Conservation (phyloP, 2,113 vertebrate genomes). For the Sus scrofa region DNA sequence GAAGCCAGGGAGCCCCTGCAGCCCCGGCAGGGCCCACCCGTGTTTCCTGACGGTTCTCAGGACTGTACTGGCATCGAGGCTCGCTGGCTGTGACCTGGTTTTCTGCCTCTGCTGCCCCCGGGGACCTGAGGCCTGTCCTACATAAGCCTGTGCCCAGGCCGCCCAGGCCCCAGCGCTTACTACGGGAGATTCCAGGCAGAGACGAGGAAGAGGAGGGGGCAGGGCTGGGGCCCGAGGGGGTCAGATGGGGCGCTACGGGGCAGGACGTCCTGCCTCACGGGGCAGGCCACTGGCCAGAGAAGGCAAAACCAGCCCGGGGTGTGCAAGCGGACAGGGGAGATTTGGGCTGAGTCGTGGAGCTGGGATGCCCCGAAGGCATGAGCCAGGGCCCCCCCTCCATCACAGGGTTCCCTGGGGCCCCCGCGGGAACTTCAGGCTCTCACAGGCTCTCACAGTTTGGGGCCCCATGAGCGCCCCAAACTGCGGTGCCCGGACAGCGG, state of each 20-base stretch:
- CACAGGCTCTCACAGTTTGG: too few relatives aligned
- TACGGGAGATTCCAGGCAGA: not conserved
- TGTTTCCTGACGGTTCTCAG: fast-evolving
- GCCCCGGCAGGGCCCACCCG: fast-evolving
- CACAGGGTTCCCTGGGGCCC: fast-evolving
- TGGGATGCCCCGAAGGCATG: not conserved
- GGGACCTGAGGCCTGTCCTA: conserved; percentile 46
- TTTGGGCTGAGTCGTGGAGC: not conserved
- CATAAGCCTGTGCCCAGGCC: not conserved
- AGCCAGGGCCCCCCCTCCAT: not conserved
- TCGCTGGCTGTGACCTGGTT: not conserved
- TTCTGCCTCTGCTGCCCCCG: not conserved
- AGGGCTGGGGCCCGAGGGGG: not conserved
- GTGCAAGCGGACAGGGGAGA: not conserved
- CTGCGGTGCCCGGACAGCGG: not conserved
- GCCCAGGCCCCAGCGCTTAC: fast-evolving
- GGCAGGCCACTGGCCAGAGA: not conserved
- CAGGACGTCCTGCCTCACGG: not conserved
- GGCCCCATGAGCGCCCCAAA: not conserved
- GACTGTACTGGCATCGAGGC: not conserved
- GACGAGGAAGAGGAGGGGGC: not conserved
- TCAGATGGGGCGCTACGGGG: not conserved
- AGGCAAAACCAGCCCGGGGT: not conserved
- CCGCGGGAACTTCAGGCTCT: not conserved
- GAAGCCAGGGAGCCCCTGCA: not conserved